Evolutionary conservation across 1,140 invertebrate species (phyloP).

Genomic region (Eurytemora carolleeae): DNA sequence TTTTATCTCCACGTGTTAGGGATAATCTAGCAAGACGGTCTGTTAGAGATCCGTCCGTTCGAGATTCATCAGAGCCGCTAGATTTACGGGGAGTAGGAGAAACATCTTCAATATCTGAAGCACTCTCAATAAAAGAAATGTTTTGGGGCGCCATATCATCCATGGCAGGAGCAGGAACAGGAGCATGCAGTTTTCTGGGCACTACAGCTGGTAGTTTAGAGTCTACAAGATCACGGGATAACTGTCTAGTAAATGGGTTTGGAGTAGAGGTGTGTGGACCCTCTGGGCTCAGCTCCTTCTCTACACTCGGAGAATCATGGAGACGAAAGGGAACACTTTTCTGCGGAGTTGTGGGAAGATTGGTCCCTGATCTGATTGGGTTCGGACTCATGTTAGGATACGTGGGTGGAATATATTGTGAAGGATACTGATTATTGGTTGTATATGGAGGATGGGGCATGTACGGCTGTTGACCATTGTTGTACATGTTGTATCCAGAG

Average conservation of each 20-base stretch:
- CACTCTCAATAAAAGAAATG: constrained; percentile 67
- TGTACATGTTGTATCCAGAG: background rate
- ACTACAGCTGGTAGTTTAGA: constrained; percentile 17
- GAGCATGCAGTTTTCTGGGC: constrained; percentile 28
- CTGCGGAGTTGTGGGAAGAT: too few relatives aligned
- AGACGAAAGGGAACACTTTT: too few relatives aligned
- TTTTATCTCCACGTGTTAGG: constrained; percentile 20
- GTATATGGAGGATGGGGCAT: too few relatives aligned
- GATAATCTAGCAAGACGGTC: constrained; percentile 29
- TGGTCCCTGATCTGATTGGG: too few relatives aligned
- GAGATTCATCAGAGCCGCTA: constrained; percentile 7
- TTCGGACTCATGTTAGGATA: too few relatives aligned
- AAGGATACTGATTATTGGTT: too few relatives aligned
- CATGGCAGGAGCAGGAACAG: constrained; percentile 39
- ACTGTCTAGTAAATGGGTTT: constrained; percentile 9
- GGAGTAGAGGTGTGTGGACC: constrained; percentile 6
- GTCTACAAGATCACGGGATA: constrained; percentile 12
- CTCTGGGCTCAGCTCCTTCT: too few relatives aligned
- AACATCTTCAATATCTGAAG: constrained; percentile 20
- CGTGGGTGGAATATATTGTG: too few relatives aligned
- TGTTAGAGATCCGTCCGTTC: constrained; percentile 6
- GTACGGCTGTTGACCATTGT: background rate
- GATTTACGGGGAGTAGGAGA: constrained; percentile 29
- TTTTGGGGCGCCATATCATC: constrained; percentile 76
- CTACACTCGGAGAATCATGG: too few relatives aligned